Conservation (phyloP, 1,140 invertebrate genomes). For the Branchinecta lynchi region DNA sequence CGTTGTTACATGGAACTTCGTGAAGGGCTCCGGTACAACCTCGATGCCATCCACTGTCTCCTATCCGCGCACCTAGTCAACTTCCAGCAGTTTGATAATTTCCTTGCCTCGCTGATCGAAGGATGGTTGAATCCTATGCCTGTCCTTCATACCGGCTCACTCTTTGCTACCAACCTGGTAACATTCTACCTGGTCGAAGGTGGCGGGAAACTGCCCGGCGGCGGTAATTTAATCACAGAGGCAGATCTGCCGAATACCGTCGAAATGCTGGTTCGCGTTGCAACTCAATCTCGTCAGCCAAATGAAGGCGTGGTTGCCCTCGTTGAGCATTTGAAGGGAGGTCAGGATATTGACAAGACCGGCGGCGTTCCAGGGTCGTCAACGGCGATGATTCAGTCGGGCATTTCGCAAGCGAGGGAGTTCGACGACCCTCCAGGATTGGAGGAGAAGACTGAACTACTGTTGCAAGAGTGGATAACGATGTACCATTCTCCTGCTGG, state of each 20-base stretch:
- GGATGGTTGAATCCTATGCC: constrained; percentile 38
- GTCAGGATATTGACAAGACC: constrained; percentile 54
- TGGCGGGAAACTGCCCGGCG: constrained; percentile 34
- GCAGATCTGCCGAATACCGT: constrained; percentile 69
- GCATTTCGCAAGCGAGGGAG: constrained; percentile 65
- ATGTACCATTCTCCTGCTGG: constrained; percentile 59
- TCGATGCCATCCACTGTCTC: constrained; percentile 76
- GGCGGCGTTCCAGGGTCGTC: constrained; percentile 42
- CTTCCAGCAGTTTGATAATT: constrained; percentile 60
- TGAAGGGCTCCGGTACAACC: constrained; percentile 74
- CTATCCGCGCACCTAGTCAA: constrained; percentile 53
- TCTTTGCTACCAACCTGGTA: constrained; percentile 78
- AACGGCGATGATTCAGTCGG: constrained; percentile 79
- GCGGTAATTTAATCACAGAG: constrained; percentile 49
- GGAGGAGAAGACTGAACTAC: constrained; percentile 83
- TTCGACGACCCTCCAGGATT: constrained; percentile 86
- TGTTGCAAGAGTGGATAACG: constrained; percentile 86
- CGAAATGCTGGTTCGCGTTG: constrained; percentile 57
- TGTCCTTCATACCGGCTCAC: constrained; percentile 61
- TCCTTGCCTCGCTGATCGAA: constrained; percentile 71
- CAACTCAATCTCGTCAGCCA: constrained; percentile 40
- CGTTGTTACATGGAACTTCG: constrained; percentile 54
- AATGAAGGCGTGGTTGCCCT: constrained; percentile 43
- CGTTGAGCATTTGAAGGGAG: constrained; percentile 55
- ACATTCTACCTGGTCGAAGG: constrained; percentile 73